These are phyloP conservation scores for Xerus rutilus DNA, from an alignment of 2,797 vertebrate species.

Conservation along the genomic window DNA sequence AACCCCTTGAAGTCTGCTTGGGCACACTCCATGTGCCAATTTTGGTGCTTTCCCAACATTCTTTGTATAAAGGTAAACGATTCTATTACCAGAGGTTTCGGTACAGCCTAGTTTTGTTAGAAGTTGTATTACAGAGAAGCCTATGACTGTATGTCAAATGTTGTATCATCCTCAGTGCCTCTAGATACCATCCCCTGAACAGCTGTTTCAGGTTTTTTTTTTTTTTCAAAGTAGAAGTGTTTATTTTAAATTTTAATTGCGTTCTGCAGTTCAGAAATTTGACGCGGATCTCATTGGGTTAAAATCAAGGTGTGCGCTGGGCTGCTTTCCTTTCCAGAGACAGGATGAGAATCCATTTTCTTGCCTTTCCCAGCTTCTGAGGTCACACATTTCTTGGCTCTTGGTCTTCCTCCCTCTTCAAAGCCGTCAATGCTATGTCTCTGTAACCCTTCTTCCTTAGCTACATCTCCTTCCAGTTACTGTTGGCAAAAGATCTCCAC, in stretches of 20 bases:
- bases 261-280: not conserved
- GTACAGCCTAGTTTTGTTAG: too few species aligned
- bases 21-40: too few species aligned
- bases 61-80: too few species aligned
- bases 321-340: not conserved
- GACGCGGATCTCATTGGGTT: not conserved
- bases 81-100: too few species aligned
- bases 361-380: not conserved
- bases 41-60: too few species aligned
- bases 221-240: too few species aligned
- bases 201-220: too few species aligned
- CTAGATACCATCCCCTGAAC: too few species aligned
- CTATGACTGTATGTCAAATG: too few species aligned
- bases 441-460: not conserved
- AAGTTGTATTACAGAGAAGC: too few species aligned
- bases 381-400: not conserved
- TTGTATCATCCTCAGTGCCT: too few species aligned
- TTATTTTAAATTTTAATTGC: not conserved
- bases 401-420: not conserved
- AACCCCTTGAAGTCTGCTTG: too few species aligned
- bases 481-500: not conserved
- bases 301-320: not conserved
- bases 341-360: not conserved
- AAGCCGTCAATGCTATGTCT: not conserved
- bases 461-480: not conserved